A percentile compares a stretch with the other conserved stretches of the same genome.
Evolutionary conservation across 2,113 vertebrate species (phyloP).

Genomic region (Menidia beryllina): DNA sequence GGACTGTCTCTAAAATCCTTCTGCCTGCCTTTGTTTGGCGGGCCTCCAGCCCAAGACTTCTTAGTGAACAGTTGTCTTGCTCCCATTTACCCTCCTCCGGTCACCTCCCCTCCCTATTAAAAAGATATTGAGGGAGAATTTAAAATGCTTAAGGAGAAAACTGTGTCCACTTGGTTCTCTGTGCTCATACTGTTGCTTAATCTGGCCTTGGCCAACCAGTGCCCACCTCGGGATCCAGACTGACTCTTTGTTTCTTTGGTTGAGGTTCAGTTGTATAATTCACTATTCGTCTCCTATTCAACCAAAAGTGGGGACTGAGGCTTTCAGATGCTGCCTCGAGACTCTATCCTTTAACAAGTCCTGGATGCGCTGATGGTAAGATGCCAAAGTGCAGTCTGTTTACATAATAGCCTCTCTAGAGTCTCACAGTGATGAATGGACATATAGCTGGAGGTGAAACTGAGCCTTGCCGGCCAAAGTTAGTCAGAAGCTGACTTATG

Average conservation of each 20-base stretch:
- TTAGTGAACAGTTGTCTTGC: constrained; percentile 40
- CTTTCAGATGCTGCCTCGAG: constrained; percentile 50
- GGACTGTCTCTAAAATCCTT: constrained; percentile 49
- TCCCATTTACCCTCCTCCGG: constrained; percentile 42
- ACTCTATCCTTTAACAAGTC: constrained; percentile 35
- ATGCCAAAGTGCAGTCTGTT: constrained; percentile 41
- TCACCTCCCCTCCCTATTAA: constrained; percentile 18
- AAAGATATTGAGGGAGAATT: constrained; percentile 22
- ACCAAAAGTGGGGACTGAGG: constrained; percentile 18
- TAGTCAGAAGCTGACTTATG: background rate
- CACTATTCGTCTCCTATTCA: constrained; percentile 21
- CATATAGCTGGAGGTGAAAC: background rate
- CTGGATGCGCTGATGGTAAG: constrained; percentile 33
- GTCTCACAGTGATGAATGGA: constrained; percentile 21
- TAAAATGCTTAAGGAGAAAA: constrained; percentile 10
- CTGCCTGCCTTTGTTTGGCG: constrained; percentile 48
- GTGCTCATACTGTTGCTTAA: constrained; percentile 15
- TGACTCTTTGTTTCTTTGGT: constrained; percentile 11
- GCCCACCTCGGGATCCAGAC: constrained; percentile 20
- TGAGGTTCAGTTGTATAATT: constrained; percentile 33
- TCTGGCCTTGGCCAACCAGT: constrained; percentile 17
- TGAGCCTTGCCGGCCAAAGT: constrained; percentile 5
- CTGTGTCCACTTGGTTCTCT: background rate
- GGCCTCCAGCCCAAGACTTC: constrained; percentile 60
- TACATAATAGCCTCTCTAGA: constrained; percentile 39